A percentile compares a stretch with the other conserved stretches of the same genome.
Evolutionary conservation across 2,797 vertebrate species (phyloP).

Genomic region (Cynodonichthys magdalenae): DNA sequence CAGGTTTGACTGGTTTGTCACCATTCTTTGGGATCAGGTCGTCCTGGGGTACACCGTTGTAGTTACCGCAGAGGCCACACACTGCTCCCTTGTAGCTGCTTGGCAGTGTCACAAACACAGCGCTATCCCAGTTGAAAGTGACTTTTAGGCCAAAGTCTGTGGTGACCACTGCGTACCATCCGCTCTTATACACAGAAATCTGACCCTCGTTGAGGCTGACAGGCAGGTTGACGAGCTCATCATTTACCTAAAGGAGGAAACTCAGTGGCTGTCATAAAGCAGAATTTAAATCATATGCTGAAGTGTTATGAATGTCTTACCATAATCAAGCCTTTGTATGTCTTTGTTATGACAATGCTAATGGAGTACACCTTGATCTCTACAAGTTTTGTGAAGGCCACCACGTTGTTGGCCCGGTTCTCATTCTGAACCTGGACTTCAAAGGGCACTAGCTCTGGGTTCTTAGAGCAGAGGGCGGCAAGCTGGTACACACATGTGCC

Average conservation of each 20-base stretch:
- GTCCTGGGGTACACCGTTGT: constrained; percentile 60
- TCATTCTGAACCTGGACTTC: constrained; percentile 79
- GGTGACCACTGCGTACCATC: constrained; percentile 65
- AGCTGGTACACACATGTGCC: constrained; percentile 78
- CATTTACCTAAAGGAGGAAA: constrained; percentile 76
- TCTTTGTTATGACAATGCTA: constrained; percentile 70
- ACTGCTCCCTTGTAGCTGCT: constrained; percentile 68
- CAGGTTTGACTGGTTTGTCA: not conserved
- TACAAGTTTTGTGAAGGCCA: constrained; percentile 74
- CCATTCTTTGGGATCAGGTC: constrained; percentile 72
- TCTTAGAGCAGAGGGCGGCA: constrained; percentile 61
- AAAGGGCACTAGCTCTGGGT: constrained; percentile 66
- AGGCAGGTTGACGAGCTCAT: constrained; percentile 80
- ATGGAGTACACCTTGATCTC: constrained; percentile 66
- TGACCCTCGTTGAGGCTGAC: constrained; percentile 45
- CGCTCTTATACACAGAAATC: constrained; percentile 61
- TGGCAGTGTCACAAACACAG: constrained; percentile 64
- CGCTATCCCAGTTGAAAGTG: constrained; percentile 71
- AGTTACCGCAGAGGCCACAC: constrained; percentile 82
- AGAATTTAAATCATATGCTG: not conserved
- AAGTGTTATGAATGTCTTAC: constrained; percentile 55
- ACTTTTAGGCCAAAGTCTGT: constrained; percentile 75
- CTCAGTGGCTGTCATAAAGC: not conserved
- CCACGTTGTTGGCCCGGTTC: constrained; percentile 59
- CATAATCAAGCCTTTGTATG: constrained; percentile 61